phyloP scores from a whole-genome alignment of 37 sponge, comb jelly and placozoan species.

The Corticium candelabrum region DNA sequence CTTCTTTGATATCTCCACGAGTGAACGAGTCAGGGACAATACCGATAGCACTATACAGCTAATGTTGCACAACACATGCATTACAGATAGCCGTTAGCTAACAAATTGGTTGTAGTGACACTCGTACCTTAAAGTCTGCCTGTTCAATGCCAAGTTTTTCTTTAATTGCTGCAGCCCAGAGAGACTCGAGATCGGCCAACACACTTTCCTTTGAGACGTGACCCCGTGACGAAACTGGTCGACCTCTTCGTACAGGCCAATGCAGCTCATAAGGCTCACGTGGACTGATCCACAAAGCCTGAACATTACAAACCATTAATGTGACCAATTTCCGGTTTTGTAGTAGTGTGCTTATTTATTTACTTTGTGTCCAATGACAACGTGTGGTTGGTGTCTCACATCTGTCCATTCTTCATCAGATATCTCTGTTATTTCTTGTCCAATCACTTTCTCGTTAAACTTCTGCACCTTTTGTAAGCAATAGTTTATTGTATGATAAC shows the following conservation, averaged over 20 bases:
- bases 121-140: constrained; percentile 59
- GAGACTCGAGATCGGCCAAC: constrained; percentile 53
- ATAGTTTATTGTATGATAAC: neutral
- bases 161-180: constrained; percentile 70
- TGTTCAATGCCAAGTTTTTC: constrained; percentile 40
- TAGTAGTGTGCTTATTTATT: too few species aligned
- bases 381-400: constrained; percentile 34
- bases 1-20: constrained; percentile 35
- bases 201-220: constrained; percentile 18
- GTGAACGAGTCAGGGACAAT: constrained; percentile 57
- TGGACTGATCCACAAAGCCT: constrained; percentile 65
- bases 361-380: constrained; percentile 70
- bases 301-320: constrained; percentile 15
- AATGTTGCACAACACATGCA: neutral
- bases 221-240: constrained; percentile 29
- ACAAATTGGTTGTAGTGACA: neutral
- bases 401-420: constrained; percentile 34
- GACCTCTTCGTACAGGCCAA: constrained; percentile 65
- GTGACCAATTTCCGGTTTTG: too few species aligned
- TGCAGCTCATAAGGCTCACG: constrained; percentile 39
- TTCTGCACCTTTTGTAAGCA: neutral
- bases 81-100: neutral
- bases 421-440: neutral
- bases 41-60: constrained; percentile 27
- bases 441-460: neutral